Evolutionary conservation across 2,113 vertebrate species (phyloP).

Genomic region (Gobius niger): DNA sequence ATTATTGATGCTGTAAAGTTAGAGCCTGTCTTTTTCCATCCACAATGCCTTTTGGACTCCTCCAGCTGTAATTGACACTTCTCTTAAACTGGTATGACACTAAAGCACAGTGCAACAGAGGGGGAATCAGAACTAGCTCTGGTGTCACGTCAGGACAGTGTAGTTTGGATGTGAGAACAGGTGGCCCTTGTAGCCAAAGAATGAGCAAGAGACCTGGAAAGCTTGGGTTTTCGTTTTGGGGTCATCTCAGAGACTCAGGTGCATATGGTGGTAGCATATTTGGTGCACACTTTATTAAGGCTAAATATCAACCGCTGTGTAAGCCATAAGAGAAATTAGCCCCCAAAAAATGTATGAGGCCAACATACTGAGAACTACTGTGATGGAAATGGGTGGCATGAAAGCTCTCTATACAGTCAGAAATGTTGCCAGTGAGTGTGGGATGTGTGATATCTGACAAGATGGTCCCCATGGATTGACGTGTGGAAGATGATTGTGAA

Average conservation of each 20-base stretch:
- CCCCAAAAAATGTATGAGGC: background rate
- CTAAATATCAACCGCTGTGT: too few species aligned
- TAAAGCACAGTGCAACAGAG: constrained; percentile 24
- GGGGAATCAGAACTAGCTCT: constrained; percentile 13
- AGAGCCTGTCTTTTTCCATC: constrained; percentile 28
- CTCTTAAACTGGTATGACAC: constrained; percentile 28
- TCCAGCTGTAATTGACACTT: constrained; percentile 57
- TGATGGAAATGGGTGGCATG: constrained; percentile 13
- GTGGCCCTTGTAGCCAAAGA: too few species aligned
- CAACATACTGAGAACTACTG: background rate
- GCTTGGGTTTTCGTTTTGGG: too few species aligned
- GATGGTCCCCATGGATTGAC: constrained; percentile 12
- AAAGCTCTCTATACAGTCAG: constrained; percentile 11
- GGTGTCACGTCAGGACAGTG: constrained; percentile 3
- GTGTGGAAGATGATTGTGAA: background rate
- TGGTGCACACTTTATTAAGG: too few species aligned
- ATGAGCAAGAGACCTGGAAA: too few species aligned
- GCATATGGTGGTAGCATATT: too few species aligned
- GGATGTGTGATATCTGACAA: constrained; percentile 24
- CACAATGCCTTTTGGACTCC: constrained; percentile 28
- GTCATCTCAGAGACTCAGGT: too few species aligned
- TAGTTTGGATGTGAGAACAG: background rate
- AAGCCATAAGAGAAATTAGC: too few species aligned
- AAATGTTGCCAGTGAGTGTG: constrained; percentile 30
- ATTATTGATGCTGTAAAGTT: constrained; percentile 63